Base-by-base conservation (phyloP, 2,888 invertebrate genomes). In the Pocota personata region DNA sequence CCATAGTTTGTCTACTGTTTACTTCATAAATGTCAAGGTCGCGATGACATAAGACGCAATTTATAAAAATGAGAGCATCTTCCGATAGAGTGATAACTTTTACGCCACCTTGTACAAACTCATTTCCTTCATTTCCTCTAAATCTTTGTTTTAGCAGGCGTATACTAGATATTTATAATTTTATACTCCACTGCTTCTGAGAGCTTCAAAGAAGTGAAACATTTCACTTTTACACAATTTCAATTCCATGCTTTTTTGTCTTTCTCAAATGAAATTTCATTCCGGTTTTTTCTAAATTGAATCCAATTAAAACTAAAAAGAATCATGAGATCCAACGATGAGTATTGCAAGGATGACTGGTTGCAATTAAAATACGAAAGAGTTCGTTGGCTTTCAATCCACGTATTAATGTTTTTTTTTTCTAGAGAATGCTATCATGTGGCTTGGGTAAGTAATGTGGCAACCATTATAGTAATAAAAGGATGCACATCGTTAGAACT, bases 351-450 rank as follows among this genome's bases (percentile, higher is more conserved):
- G 57, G 21, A 72, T 72, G 72, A 16, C 60, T 72, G 60, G 6
- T 46, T 58, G 71, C 57, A 71, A 71, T 71, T 71, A 71, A 71
- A 71, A 48, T 32, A 14, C 27, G n/a, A n/a, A 14, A 48, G 50
- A 16, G 16, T 37, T 58, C 48, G 46, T 19, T 10, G 8, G n/a
- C n/a, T n/a, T n/a, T n/a, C n/a, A n/a, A n/a, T n/a, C n/a, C n/a
- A n/a, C n/a, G n/a, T n/a, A n/a, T n/a, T n/a, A n/a, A n/a, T n/a
- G n/a, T n/a, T n/a, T n/a, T n/a, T n/a, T 43, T 27, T 30, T 12
- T n/a, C n/a, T 4, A 21, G 10, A 4, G 21, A 12, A 21, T 35
- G 8, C 24, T 60, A 8, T 27, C 8, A 58, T 4, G 21, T 24
- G 21, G n/a, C n/a, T n/a, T n/a, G n/a, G n/a, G n/a, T n/a, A n/a